phyloP scores from a whole-genome alignment of 2,888 invertebrate species.

The Serripes groenlandicus region DNA sequence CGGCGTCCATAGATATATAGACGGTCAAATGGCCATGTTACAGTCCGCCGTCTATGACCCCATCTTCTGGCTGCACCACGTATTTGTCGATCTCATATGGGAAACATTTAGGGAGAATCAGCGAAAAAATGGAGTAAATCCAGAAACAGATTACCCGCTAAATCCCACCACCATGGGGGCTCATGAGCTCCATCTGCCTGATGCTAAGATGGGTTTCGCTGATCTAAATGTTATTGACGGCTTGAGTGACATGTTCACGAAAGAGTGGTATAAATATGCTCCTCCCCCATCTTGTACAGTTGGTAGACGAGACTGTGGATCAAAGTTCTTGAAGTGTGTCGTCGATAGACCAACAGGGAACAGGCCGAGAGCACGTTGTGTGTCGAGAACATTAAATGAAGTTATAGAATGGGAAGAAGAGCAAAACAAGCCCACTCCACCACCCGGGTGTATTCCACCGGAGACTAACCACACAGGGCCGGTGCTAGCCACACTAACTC shows the following conservation, averaged over 20 bases:
- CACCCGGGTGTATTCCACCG: constrained; percentile 27
- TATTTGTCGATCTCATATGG: constrained; percentile 76
- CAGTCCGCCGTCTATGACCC: constrained; percentile 76
- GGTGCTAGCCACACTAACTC: neutral
- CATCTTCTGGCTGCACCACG: constrained; percentile 76
- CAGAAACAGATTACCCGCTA: constrained; percentile 61
- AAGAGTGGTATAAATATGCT: constrained; percentile 71
- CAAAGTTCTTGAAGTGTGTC: constrained; percentile 72
- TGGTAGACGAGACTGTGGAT: constrained; percentile 68
- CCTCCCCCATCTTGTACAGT: constrained; percentile 72
- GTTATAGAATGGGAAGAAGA: constrained; percentile 55
- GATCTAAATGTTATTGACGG: constrained; percentile 71
- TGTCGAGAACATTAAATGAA: constrained; percentile 60
- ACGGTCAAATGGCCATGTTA: constrained; percentile 76
- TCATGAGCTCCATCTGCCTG: constrained; percentile 64
- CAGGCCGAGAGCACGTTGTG: constrained; percentile 45
- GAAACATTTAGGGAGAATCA: constrained; percentile 73
- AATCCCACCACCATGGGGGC: constrained; percentile 64
- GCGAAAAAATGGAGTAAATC: constrained; percentile 38
- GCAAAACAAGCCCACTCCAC: constrained; percentile 39
- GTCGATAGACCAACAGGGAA: constrained; percentile 6
- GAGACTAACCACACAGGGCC: neutral
- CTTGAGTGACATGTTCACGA: constrained; percentile 63
- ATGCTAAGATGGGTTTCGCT: constrained; percentile 72
- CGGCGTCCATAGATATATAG: constrained; percentile 76